Percentiles rank a stretch among this genome's conserved stretches.
Conservation (phyloP, 2,797 vertebrate genomes). For the Garrulus glandarius region DNA sequence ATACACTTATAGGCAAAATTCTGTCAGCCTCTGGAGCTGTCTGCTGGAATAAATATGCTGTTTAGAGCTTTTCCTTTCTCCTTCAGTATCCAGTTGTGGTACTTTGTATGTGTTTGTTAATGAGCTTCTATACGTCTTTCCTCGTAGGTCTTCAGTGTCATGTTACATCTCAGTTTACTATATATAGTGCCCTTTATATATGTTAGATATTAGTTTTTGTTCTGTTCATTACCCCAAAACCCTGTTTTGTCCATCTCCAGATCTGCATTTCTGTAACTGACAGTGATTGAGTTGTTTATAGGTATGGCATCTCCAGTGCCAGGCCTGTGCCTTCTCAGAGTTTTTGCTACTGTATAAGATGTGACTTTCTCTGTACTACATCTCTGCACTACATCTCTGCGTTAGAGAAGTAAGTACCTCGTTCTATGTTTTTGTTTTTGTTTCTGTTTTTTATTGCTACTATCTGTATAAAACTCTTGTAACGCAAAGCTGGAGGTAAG, state of each 20-base stretch:
- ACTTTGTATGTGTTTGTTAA: not conserved
- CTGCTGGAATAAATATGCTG: not conserved
- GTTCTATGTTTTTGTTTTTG: not conserved
- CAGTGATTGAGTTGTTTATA: not conserved
- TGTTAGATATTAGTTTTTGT: not conserved
- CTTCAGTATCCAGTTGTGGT: not conserved
- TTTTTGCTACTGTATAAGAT: accelerated
- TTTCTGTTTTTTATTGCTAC: not conserved
- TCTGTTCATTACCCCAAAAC: not conserved
- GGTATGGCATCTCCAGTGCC: not conserved
- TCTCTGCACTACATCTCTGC: not conserved
- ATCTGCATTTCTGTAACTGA: not conserved
- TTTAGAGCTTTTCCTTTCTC: not conserved
- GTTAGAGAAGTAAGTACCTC: accelerated
- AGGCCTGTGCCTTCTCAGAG: not conserved
- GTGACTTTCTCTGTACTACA: not conserved
- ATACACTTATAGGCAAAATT: not conserved
- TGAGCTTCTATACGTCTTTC: not conserved
- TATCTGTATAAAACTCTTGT: not conserved
- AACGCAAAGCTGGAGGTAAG: not conserved
- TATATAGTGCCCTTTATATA: not conserved
- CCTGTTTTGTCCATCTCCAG: not conserved
- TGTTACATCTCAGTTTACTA: not conserved
- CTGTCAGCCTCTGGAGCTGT: not conserved
- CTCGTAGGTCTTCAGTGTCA: not conserved